Evolutionary conservation across 2,888 invertebrate species (phyloP), one percentile per base, ranked within the genome.

Genomic region (Hydroisotoma schaefferi): DNA sequence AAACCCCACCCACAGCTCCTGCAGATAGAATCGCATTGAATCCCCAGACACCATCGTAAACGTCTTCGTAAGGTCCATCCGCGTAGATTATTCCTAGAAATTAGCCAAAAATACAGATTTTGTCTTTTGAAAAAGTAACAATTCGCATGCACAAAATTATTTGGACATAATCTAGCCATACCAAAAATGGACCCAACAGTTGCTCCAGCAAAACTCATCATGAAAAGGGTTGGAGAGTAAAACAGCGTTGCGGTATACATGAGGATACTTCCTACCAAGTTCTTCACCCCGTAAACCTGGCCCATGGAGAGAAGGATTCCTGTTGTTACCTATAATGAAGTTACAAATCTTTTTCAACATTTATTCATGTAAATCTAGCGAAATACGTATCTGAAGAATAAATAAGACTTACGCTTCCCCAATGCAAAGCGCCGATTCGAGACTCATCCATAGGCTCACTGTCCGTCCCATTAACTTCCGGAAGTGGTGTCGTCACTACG

Each of bases 41-140:
- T 6, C 80, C 80, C 79, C 79, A 79, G 1, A 77, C 54, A 0
- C 80, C 80, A 1, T 73, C 68, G 70, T 78, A 78, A 26, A 78
- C 71, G 4, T 73, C 72, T 3, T 67, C 69, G 40, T 73, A 68
- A 2, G 70, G 65, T 2, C 49, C 29, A 2, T 56, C 57, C 40
- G 70, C 67, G 8, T 69, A 52, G 12, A 67, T 47, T 12, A 68
- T 47, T 10, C 70, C 71, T 64, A n/a, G 6, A 49, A 8, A 49
- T 28, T 26, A 12, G 12, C 43, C 43, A 43, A 10, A 43, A 43
- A 6, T 27, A 43, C 15, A 33, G 33, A 33, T 33, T 33, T 33
- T 33, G 33, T 8, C 8, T 10, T 10, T 33, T 33, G 8, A 33
- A 33, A 48, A 40, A 55, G n/a, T n/a, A 33, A 33, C 33, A 10